phyloP scores from a whole-genome alignment of 2,797 vertebrate genomes.

The Adelosebastes latens region DNA sequence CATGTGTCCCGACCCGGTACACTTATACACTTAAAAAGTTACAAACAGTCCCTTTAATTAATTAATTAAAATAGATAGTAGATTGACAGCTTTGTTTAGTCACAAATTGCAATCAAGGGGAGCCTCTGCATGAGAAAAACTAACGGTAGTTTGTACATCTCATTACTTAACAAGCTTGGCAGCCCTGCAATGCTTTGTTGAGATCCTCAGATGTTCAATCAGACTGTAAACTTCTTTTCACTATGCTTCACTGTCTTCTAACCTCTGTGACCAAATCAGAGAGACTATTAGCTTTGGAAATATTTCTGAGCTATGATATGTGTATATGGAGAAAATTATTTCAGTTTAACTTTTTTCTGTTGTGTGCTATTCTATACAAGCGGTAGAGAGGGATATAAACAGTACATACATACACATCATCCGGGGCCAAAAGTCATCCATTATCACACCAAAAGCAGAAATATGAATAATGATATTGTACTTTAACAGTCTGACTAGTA shows the following conservation, averaged over 20 bases:
- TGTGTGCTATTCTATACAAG: no score
- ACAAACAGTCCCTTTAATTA: no score
- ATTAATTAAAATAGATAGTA: no score
- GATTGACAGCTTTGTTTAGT: conserved; percentile 56
- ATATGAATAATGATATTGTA: no score
- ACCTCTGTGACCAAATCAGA: conserved; percentile 87
- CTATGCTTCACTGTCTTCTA: conserved; percentile 81
- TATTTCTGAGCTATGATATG: conserved; percentile 83
- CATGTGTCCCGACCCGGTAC: no score
- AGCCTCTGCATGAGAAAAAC: conserved; percentile 60
- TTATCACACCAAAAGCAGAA: no score
- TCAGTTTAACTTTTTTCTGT: conserved; percentile 67
- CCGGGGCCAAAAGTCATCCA: no score
- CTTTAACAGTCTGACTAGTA: no score
- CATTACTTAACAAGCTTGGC: conserved; percentile 54
- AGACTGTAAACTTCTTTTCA: conserved; percentile 68
- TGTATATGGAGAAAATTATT: conserved; percentile 84
- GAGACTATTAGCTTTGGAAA: conserved; percentile 83
- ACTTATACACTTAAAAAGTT: no score
- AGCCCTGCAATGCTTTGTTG: conserved; percentile 57
- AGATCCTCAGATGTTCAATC: conserved; percentile 67
- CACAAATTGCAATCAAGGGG: conserved; percentile 59
- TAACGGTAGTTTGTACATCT: conserved; percentile 53
- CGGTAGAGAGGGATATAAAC: no score
- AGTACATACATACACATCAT: no score